Base-by-base conservation (phyloP, 2,113 vertebrate genomes). In the Lampris megalopsis region DNA sequence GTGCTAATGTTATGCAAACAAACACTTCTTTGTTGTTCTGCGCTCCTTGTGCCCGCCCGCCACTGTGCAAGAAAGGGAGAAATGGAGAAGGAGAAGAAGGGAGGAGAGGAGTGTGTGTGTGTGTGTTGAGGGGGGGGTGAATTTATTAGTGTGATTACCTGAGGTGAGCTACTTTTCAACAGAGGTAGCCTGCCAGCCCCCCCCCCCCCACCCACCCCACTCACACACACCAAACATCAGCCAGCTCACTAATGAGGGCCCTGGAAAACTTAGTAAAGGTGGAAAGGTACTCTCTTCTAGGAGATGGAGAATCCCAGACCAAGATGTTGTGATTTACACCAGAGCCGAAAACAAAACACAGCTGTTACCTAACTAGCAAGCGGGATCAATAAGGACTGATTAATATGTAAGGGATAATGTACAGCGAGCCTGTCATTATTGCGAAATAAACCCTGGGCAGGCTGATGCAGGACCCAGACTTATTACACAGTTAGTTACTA, bases 21-120 rank as follows among this genome's bases (percentile, higher is more conserved):
- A 94, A 94, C 90, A 87, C 81, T 89, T 85, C 91, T 92, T 92
- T 92, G 90, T 94, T 93, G 91, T 94, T 88, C 80, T 85, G 89
- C 87, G 85, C 83, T 91, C 83, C 75, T 80, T 64, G 73, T 73
- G 45, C 86, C 59, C 61, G 66, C 67, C 81, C 57, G 78, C 86
- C 90, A 87, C 77, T 84, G 86, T 81, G 84, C 82, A 81, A 84
- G 84, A 82, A 66, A 77, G 69, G 67, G 71, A 85, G 80, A 83
- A 77, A 64, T 75, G 82, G 56, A 63, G 60, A 74, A 58, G 64
- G 68, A 77, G 67, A 77, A 61, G 56, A 77, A 75, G 71, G 78
- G 62, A 73, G 73, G 67, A 61, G n/a, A n/a, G n/a, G n/a, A n/a
- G n/a, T n/a, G 61, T 62, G 67, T 72, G 57, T 41, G 54, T 54